A percentile compares a stretch with the other conserved stretches of the same genome.
Evolutionary conservation across 2,113 vertebrate species (phyloP).

Genomic region (Greenwoodochromis staneri): DNA sequence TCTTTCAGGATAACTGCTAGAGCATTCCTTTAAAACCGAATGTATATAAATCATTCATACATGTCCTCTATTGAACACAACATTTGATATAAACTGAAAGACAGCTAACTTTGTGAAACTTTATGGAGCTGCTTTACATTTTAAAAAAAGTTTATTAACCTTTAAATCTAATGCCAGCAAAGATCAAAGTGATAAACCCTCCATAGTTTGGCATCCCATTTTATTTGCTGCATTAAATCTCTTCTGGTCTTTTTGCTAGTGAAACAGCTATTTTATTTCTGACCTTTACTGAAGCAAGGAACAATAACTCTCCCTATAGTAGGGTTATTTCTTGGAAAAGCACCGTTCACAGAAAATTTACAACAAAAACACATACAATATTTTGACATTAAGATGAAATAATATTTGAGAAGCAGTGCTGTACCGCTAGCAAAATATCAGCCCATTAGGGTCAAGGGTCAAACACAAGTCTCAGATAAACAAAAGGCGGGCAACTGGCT

Average conservation of each 20-base stretch:
- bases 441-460: neutral
- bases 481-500: neutral
- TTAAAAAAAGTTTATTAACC: neutral
- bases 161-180: neutral
- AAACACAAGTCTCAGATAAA: neutral
- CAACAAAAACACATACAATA: neutral
- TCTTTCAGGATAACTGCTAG: neutral
- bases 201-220: neutral
- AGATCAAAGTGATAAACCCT: neutral
- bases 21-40: neutral
- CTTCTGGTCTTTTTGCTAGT: neutral
- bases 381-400: neutral
- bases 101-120: neutral
- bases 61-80: neutral
- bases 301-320: neutral
- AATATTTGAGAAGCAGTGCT: neutral
- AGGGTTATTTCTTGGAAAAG: neutral
- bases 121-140: neutral
- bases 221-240: neutral
- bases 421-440: neutral
- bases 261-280: neutral
- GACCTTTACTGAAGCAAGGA: slow-evolving; percentile 4
- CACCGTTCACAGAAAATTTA: neutral
- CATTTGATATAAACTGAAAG: neutral
- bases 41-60: neutral